These are phyloP conservation scores for Microchirus variegatus DNA, from an alignment of 2,797 vertebrate species.

Conservation along the genomic window DNA sequence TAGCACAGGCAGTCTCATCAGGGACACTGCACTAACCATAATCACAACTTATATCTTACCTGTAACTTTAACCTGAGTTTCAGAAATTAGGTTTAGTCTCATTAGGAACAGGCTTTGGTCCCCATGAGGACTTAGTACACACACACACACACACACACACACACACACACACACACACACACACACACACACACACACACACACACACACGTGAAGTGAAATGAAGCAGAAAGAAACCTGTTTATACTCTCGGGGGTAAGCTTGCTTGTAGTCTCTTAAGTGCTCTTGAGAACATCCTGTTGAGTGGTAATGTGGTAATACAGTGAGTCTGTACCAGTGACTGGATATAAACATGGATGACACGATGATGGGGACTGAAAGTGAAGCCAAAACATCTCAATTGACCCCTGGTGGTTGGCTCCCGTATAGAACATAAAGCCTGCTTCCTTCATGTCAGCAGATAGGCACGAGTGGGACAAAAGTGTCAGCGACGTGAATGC, in stretches of 20 bases:
- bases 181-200: conserved; percentile 8
- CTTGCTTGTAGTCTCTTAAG: conserved; percentile 44
- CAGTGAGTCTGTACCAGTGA: not conserved
- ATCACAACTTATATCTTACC: too few relatives aligned
- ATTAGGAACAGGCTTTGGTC: not conserved
- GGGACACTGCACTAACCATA: too few relatives aligned
- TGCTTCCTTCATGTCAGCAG: too few relatives aligned
- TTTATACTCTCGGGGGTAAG: conserved; percentile 55
- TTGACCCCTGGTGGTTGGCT: not conserved
- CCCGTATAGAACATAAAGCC: not conserved
- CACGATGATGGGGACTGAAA: not conserved
- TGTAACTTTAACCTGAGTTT: too few relatives aligned
- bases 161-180: conserved; percentile 10
- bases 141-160: conserved; percentile 7
- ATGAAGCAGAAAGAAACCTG: conserved; percentile 52
- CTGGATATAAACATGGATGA: not conserved
- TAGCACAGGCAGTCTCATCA: not conserved
- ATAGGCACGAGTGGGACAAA: too few relatives aligned
- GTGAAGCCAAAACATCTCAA: not conserved
- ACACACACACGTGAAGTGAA: conserved; percentile 17
- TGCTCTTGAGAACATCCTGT: conserved; percentile 9
- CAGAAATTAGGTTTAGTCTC: too few relatives aligned
- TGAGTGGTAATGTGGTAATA: conserved; percentile 30
- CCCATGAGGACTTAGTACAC: not conserved
- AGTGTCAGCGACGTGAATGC: not conserved